Percentiles rank a stretch among this genome's conserved stretches.
These are phyloP conservation scores for Furcifer pardalis DNA, from an alignment of 2,797 vertebrate species.

Conservation along the genomic window DNA sequence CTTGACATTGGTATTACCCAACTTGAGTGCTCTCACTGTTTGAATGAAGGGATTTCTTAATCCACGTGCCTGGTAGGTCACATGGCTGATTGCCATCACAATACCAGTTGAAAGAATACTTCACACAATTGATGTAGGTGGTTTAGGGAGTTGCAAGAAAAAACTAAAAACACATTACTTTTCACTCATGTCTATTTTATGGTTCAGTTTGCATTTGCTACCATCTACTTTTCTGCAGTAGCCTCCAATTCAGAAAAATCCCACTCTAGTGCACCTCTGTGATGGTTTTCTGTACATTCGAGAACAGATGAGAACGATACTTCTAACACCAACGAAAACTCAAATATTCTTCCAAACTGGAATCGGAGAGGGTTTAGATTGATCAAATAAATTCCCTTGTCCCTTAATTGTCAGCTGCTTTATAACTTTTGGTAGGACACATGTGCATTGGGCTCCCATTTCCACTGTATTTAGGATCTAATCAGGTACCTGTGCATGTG, in stretches of 20 bases:
- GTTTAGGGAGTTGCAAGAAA: neutral
- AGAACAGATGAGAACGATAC: neutral
- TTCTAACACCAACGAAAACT: neutral
- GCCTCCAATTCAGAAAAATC: neutral
- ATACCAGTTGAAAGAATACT: neutral
- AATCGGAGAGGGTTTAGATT: too few species aligned
- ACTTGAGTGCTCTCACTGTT: neutral
- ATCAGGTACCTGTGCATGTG: too few species aligned
- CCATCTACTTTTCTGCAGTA: neutral
- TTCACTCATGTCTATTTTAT: neutral
- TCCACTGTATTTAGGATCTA: too few species aligned
- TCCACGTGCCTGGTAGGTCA: fast-evolving
- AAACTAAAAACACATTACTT: neutral
- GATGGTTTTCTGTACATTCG: neutral
- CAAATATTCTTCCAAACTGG: neutral
- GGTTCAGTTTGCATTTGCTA: neutral
- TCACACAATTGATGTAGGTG: neutral
- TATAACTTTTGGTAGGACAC: too few species aligned
- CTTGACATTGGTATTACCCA: neutral
- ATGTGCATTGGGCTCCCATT: too few species aligned
- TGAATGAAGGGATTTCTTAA: neutral
- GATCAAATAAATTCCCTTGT: too few species aligned
- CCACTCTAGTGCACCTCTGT: neutral
- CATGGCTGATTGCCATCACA: constrained; percentile 5
- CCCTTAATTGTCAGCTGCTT: too few species aligned